Evolutionary conservation across 2,113 vertebrate species (phyloP).

Genomic region (Platysternon megacephalum): DNA sequence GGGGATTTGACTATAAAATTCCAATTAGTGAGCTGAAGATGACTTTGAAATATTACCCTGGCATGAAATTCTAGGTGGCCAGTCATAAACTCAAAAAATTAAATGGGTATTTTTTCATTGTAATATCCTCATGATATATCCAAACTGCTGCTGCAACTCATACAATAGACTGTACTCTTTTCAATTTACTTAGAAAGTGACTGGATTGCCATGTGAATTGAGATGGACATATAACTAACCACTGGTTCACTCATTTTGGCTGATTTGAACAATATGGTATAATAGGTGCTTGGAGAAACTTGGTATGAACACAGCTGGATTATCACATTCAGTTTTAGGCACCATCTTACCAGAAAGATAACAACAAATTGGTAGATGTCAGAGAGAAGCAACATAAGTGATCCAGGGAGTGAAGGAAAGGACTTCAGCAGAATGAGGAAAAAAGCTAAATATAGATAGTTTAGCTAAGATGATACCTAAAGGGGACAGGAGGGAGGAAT

Average conservation of each 20-base stretch:
- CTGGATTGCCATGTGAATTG: neutral
- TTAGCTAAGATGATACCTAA: neutral
- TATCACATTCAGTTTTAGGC: neutral
- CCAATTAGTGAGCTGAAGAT: neutral
- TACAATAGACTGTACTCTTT: neutral
- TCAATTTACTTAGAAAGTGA: neutral
- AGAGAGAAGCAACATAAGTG: neutral
- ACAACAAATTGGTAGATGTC: neutral
- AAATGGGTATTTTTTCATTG: neutral
- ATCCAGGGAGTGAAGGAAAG: neutral
- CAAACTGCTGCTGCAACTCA: neutral
- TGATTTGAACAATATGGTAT: neutral
- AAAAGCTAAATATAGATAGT: neutral
- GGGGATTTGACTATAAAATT: neutral
- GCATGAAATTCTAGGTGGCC: neutral
- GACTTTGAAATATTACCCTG: neutral
- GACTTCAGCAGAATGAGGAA: neutral
- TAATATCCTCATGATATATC: neutral
- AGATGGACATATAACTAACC: neutral
- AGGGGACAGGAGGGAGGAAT: fast-evolving
- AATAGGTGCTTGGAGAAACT: neutral
- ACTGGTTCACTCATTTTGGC: neutral
- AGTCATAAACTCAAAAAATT: neutral
- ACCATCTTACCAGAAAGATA: neutral
- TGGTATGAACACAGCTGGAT: neutral